Conservation (phyloP, 2,797 vertebrate species). For the Sparus aurata region DNA sequence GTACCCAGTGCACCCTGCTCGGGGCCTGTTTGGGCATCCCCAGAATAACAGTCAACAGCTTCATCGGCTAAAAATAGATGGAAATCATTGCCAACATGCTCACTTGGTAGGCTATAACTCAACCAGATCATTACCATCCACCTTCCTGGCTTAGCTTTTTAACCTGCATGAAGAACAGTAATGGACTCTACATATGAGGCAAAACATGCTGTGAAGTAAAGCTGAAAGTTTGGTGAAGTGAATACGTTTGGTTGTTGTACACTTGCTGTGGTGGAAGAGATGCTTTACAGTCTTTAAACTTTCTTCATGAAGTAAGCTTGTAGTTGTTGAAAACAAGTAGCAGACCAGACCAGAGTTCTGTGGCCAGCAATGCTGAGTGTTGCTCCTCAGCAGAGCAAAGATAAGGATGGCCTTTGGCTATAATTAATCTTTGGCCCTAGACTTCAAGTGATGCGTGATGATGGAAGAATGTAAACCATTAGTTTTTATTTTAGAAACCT, state of each 20-base stretch:
- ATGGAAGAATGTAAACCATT: conserved; percentile 61
- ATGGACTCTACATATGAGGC: background rate
- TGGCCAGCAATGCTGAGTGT: conserved; percentile 3
- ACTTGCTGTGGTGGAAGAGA: background rate
- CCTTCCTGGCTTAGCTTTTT: background rate
- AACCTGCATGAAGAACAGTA: background rate
- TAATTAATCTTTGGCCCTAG: conserved; percentile 74
- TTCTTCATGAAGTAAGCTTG: background rate
- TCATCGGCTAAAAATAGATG: conserved; percentile 80
- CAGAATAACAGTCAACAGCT: conserved; percentile 76
- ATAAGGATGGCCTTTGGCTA: conserved; percentile 66
- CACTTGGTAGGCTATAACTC: conserved; percentile 36
- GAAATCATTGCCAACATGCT: conserved; percentile 63
- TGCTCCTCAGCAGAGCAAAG: conserved; percentile 37
- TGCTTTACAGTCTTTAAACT: background rate
- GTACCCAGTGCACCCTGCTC: conserved; percentile 31
- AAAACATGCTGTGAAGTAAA: background rate
- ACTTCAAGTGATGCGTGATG: conserved; percentile 30
- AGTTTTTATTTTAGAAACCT: conserved; percentile 61
- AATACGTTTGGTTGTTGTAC: background rate
- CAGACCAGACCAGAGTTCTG: conserved; percentile 28
- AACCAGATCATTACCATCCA: conserved; percentile 14
- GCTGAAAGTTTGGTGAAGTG: background rate
- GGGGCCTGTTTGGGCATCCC: conserved; percentile 66
- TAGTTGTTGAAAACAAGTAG: conserved; percentile 5